Evolutionary conservation across 2,113 vertebrate genomes (phyloP).

Genomic region (Syngnathus floridae): DNA sequence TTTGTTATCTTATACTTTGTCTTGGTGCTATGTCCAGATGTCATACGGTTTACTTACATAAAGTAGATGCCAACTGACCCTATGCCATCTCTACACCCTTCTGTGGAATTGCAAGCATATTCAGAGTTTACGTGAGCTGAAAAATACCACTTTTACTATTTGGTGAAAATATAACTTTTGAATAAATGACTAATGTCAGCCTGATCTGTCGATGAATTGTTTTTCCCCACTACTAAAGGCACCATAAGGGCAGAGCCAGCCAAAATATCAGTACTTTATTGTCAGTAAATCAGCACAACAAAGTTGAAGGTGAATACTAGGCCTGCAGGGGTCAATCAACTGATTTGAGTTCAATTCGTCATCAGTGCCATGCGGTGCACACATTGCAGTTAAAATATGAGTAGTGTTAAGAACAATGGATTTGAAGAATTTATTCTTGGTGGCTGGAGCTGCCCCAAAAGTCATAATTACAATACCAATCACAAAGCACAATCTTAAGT

Average conservation of each 20-base stretch:
- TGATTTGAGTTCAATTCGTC: slow-evolving; percentile 37
- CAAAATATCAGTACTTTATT: background rate
- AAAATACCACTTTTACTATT: background rate
- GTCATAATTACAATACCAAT: background rate
- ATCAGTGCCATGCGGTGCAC: slow-evolving; percentile 19
- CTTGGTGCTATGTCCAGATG: background rate
- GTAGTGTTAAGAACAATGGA: background rate
- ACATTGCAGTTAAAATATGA: slow-evolving; percentile 8
- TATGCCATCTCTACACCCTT: background rate
- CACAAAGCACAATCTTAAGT: background rate
- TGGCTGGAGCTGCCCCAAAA: background rate
- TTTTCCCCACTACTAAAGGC: background rate
- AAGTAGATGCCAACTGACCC: too few species aligned
- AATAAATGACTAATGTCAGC: background rate
- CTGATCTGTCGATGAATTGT: background rate
- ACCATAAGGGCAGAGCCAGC: background rate
- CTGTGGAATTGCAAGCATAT: background rate
- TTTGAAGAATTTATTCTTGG: background rate
- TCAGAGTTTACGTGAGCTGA: background rate
- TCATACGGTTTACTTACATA: background rate
- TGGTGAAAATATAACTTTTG: background rate
- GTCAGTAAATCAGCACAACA: slow-evolving; percentile 9
- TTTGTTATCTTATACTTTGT: background rate
- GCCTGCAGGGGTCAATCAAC: slow-evolving; percentile 10
- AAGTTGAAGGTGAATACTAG: slow-evolving; percentile 23